Evolutionary conservation across 2,797 vertebrate species (phyloP).

Genomic region (Microhierax caerulescens): DNA sequence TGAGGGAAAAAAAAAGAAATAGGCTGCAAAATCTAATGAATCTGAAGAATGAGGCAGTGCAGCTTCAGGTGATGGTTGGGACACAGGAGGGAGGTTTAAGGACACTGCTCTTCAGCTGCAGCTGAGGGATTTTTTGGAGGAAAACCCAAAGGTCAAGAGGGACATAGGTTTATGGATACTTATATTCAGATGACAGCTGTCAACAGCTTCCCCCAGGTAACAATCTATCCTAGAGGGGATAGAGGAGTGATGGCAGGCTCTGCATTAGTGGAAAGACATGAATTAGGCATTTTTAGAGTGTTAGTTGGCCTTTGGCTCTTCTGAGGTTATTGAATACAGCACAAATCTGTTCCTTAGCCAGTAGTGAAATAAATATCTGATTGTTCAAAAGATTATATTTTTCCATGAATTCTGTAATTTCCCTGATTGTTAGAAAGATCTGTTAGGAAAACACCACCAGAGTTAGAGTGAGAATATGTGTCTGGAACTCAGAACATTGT

Average conservation of each 20-base stretch:
- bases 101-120: background rate
- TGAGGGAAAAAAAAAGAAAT: fast-evolving
- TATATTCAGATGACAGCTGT: background rate
- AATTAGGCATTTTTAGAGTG: background rate
- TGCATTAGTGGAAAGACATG: background rate
- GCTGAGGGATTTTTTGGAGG: background rate
- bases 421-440: background rate
- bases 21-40: background rate
- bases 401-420: background rate
- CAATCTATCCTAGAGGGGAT: background rate
- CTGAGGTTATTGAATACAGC: background rate
- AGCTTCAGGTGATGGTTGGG: background rate
- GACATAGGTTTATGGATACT: background rate
- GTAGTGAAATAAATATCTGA: background rate
- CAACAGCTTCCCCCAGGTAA: background rate
- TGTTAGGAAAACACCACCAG: background rate
- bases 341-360: background rate
- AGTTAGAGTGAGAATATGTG: background rate
- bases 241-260: background rate
- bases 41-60: background rate
- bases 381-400: background rate
- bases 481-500: background rate
- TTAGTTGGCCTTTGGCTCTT: background rate
- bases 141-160: background rate
- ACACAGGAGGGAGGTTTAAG: background rate